These are phyloP conservation scores for Rhinichthys klamathensis DNA, from an alignment of 2,113 vertebrate species.

Conservation along the genomic window DNA sequence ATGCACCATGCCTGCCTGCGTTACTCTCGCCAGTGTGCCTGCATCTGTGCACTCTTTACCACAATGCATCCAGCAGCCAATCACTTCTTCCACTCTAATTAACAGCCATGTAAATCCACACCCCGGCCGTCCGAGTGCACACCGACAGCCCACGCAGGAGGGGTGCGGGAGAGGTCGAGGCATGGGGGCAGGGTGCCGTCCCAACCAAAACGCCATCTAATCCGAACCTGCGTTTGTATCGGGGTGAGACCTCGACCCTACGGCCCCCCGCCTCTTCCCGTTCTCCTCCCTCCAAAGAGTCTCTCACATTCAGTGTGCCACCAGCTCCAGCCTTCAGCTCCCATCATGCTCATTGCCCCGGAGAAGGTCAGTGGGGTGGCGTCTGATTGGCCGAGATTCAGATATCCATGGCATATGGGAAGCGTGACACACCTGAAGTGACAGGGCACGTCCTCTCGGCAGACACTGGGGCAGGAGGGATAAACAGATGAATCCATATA, in stretches of 20 bases:
- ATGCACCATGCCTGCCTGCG: constrained; percentile 83
- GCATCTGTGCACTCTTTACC: constrained; percentile 89
- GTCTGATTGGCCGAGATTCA: constrained; percentile 69
- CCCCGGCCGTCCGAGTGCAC: not conserved
- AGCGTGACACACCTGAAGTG: constrained; percentile 78
- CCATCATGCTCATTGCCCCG: constrained; percentile 71
- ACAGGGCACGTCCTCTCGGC: constrained; percentile 63
- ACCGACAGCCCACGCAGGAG: constrained; percentile 59
- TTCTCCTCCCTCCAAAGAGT: constrained; percentile 3
- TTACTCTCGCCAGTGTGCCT: constrained; percentile 83
- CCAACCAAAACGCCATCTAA: constrained; percentile 31
- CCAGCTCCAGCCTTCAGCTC: constrained; percentile 83
- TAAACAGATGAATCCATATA: constrained; percentile 57
- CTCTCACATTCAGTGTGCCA: constrained; percentile 71
- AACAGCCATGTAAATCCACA: constrained; percentile 88
- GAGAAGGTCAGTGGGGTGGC: constrained; percentile 83
- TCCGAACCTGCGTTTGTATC: not conserved
- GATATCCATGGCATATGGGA: constrained; percentile 71
- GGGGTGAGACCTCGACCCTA: constrained; percentile 19
- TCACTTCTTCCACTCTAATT: constrained; percentile 97
- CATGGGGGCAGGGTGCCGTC: constrained; percentile 43
- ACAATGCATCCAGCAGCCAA: constrained; percentile 88
- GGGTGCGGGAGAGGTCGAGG: constrained; percentile 33
- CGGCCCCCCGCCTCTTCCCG: constrained; percentile 45
- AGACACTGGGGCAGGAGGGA: constrained; percentile 35